These are phyloP conservation scores for Acutogordius australiensis DNA, from an alignment of 2,888 invertebrate genomes.

Conservation along the genomic window DNA sequence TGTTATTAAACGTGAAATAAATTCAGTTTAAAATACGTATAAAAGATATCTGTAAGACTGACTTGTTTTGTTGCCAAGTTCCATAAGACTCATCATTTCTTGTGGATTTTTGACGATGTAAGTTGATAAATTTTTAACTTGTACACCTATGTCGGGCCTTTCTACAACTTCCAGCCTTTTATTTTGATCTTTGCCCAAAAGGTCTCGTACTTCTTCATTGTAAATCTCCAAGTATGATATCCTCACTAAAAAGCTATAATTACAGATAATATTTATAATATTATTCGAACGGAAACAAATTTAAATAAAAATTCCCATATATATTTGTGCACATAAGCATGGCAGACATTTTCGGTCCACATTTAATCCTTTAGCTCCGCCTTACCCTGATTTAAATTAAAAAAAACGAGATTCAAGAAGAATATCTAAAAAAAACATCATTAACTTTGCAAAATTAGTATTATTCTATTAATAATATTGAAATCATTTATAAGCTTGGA, in stretches of 20 bases:
- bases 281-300: constrained; percentile 5
- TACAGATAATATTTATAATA: constrained; percentile 27
- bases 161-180: constrained; percentile 40
- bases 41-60: too few relatives aligned
- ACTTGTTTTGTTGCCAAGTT: constrained; percentile 76
- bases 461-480: too few relatives aligned
- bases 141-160: constrained; percentile 75
- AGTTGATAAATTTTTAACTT: constrained; percentile 79
- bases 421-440: too few relatives aligned
- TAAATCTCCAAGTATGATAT: constrained; percentile 79
- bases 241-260: constrained; percentile 49
- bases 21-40: too few relatives aligned
- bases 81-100: constrained; percentile 73
- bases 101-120: constrained; percentile 92
- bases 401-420: too few relatives aligned
- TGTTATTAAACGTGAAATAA: too few relatives aligned
- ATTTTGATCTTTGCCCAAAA: constrained; percentile 45
- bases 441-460: too few relatives aligned
- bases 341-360: too few relatives aligned
- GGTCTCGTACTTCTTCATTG: constrained; percentile 76
- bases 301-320: constrained; percentile 6
- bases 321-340: too few relatives aligned
- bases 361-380: too few relatives aligned
- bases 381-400: too few relatives aligned
- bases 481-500: too few relatives aligned